Evolutionary conservation across 2,113 vertebrate species (phyloP), one percentile per base, ranked within the genome.

Genomic region (Prinia subflava): DNA sequence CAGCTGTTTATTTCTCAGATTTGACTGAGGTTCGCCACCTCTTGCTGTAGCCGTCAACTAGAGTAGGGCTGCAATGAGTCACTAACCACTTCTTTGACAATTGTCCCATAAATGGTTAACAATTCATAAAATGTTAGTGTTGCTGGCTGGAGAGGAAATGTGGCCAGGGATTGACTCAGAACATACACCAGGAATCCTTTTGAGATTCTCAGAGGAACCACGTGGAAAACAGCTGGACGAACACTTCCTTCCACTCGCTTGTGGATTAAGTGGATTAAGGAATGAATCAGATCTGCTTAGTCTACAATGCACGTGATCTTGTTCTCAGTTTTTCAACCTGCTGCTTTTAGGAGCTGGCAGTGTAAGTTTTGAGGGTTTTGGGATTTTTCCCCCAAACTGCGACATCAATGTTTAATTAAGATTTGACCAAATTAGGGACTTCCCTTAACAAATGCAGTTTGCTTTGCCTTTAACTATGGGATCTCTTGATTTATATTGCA

Each of bases 41-140:
- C 68, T 76, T 63, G 33, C 39, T 16, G 3, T 42, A 67, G 46
- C 55, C 80, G 22, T 67, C 52, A 91, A 3, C 35, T 71, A 10
- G 13, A 28, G 33, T 47, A 64, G 75, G 63, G 46, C 35, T 77
- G 27, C 52, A 67, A 27, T 77, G 63, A 86, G 56, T 88, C 87
- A 91, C 59, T 62, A 41, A 79, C 30, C 42, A 46, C 21, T 79
- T 10, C 39, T 90, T 74, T 80, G 85, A 94, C 47, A 56, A 35
- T 56, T 57, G 78, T 74, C 49, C 22, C 78, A 42, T 92, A 88
- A 92, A 77, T 81, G 35, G 71, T 91, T 96, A 93, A 89, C 50
- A 85, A 10, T 91, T 85, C 59, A n/a, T 85, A 25, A 86, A 88
- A 95, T 37, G 25, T 57, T 62, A 56, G 53, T 46, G 30, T 84